Percentiles rank a stretch among this genome's conserved stretches.
Conservation (phyloP, 1,140 invertebrate species). For the Panulirus ornatus region DNA sequence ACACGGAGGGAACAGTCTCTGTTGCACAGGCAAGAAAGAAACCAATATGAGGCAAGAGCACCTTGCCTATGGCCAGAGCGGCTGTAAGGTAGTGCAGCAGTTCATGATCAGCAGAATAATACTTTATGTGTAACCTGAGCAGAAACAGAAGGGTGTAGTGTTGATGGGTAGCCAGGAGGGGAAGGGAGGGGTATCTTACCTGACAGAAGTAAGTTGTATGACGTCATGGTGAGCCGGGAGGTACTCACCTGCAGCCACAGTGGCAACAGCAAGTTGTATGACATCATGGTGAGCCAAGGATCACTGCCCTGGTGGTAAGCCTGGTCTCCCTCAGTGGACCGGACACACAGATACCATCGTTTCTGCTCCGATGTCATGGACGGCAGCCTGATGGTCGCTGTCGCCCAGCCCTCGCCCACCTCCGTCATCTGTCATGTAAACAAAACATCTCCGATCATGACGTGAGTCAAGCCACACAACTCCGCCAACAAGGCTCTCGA, state of each 20-base stretch:
- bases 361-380: conserved; percentile 39
- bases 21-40: no score
- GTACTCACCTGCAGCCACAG: conserved; percentile 53
- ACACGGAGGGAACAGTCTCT: no score
- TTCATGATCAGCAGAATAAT: no score
- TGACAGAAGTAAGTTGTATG: background rate
- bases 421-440: background rate
- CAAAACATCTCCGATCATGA: no score
- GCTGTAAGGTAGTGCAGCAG: no score
- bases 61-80: no score
- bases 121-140: no score
- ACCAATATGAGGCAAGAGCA: no score
- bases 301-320: conserved; percentile 53
- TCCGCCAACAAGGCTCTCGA: no score
- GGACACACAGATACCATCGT: conserved; percentile 54
- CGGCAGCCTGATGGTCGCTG: conserved; percentile 10
- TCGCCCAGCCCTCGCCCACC: conserved; percentile 37
- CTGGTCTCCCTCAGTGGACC: background rate
- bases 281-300: conserved; percentile 47
- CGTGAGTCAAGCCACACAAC: no score
- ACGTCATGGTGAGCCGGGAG: background rate
- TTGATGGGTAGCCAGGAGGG: no score
- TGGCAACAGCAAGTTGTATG: conserved; percentile 46
- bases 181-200: background rate
- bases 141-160: no score